These are phyloP conservation scores for Limnephilus lunatus DNA, from an alignment of 2,888 invertebrate species.

Conservation along the genomic window DNA sequence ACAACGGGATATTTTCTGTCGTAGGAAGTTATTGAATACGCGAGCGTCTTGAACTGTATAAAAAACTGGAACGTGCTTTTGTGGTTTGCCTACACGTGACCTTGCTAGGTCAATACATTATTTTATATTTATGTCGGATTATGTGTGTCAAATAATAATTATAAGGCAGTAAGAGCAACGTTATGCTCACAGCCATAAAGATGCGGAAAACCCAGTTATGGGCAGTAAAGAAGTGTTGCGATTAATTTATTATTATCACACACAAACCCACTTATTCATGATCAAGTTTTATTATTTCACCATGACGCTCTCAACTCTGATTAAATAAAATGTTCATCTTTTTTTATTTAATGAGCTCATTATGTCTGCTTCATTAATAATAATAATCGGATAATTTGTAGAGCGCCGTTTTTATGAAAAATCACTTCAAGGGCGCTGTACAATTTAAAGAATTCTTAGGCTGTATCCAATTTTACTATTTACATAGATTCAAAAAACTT, in stretches of 20 bases:
- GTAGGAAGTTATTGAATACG: neutral
- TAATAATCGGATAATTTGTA: no score
- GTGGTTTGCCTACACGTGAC: neutral
- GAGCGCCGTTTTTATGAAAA: no score
- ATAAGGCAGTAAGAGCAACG: neutral
- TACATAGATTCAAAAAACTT: no score
- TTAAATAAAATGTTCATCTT: neutral
- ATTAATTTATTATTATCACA: neutral
- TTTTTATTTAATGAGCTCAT: neutral
- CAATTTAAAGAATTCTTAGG: no score
- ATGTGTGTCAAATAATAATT: neutral
- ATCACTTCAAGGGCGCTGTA: no score
- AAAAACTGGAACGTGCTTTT: neutral
- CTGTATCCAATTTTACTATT: no score
- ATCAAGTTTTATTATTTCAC: neutral
- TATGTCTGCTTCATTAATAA: neutral
- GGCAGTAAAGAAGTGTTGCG: neutral
- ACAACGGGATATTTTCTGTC: neutral
- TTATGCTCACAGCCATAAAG: neutral
- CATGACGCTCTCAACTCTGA: neutral
- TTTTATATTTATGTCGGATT: neutral
- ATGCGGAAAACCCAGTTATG: neutral
- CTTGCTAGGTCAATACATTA: neutral
- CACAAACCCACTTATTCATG: neutral
- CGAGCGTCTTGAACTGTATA: neutral